Evolutionary conservation across 2,797 vertebrate genomes (phyloP), one percentile per base, ranked within the genome.

Genomic region (Pipistrellus nathusii): DNA sequence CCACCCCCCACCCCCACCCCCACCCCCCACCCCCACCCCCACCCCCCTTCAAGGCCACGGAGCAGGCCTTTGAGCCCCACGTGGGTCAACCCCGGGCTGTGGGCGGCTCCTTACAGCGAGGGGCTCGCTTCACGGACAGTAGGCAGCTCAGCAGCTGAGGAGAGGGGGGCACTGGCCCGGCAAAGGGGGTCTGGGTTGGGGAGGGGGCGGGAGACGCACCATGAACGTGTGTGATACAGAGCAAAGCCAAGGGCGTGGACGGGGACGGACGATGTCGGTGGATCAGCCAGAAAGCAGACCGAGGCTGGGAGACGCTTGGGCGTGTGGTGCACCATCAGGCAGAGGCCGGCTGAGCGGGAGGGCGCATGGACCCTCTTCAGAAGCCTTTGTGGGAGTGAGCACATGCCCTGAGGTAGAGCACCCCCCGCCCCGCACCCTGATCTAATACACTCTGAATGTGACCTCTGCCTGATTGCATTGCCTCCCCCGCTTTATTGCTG

Each of bases 401-500:
- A 30, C 11, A 82, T 87, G 87, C 96, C 96, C 88, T 80, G 68
- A 96, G 97, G 96, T 71, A n/a, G 87, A 71, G n/a, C 41, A 9
- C 17, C 75, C 12, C 51, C 53, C 51, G 17, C 53, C 53, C 20
- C 53, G 53, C 32, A 6, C 48, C 41, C 91, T 83, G 89, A 92
- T 93, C 83, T 62, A 93, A 96, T 93, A 23, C 62, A 86, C 73
- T 91, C 94, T 85, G 83, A 96, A 93, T 68, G 90, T 93, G 96
- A 92, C 92, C 94, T 72, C 71, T 90, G 35, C 4, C 6, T 77
- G 94, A 94, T 95, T 90, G 88, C 78, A 96, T 97, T 97, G 89
- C 85, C 78, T 92, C 90, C 73, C 14, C 76, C 51, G 84, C 77
- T 93, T 97, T 95, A 96, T 95, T 97, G 92, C 90, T 91, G 44